Conservation (phyloP, 92 coral and sea anemone species). For the Epizoanthus scotinus region DNA sequence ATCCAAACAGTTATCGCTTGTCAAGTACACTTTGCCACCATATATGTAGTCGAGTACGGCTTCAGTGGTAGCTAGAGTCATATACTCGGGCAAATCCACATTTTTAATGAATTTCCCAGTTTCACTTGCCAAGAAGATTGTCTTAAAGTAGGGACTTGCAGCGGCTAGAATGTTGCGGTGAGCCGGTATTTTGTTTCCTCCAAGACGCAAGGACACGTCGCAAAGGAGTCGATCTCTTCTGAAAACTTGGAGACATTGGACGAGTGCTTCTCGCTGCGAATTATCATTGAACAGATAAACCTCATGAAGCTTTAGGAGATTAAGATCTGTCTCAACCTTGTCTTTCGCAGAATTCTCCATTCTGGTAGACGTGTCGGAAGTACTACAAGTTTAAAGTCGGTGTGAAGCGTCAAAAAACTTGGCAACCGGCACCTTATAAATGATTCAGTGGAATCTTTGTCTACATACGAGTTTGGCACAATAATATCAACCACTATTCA, state of each 20-base stretch:
- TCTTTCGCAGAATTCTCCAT: conserved; percentile 2
- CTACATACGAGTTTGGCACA: background rate
- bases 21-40: conserved; percentile 65
- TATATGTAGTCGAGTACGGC: conserved; percentile 73
- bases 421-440: conserved; percentile 12
- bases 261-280: conserved; percentile 56
- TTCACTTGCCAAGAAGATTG: conserved; percentile 71
- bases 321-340: conserved; percentile 65
- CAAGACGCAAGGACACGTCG: conserved; percentile 76
- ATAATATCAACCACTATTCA: no score
- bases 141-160: conserved; percentile 82
- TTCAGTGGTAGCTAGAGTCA: conserved; percentile 58
- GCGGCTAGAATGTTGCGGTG: conserved; percentile 83
- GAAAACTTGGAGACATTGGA: conserved; percentile 64
- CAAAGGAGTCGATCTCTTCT: conserved; percentile 69
- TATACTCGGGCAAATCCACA: conserved; percentile 59
- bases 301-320: conserved; percentile 50
- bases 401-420: conserved; percentile 1
- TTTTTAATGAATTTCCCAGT: conserved; percentile 71
- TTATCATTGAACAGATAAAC: conserved; percentile 71
- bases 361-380: background rate
- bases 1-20: conserved; percentile 62
- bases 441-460: background rate
- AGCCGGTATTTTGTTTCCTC: conserved; percentile 61
- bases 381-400: background rate